Evolutionary conservation across 2,113 vertebrate genomes (phyloP).

Genomic region (Oceanodroma tethys): DNA sequence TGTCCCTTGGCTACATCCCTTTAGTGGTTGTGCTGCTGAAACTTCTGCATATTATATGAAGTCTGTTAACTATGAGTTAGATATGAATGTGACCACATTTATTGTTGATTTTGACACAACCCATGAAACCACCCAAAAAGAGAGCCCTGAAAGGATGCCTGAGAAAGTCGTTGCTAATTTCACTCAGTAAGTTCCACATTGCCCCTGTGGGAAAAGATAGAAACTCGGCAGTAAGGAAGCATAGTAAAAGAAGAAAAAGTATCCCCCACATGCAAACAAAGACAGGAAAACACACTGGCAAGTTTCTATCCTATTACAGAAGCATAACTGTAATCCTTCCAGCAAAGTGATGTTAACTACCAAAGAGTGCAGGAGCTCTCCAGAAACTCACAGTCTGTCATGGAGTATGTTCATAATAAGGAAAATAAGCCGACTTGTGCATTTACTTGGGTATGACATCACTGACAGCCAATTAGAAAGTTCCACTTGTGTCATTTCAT

Average conservation of each 20-base stretch:
- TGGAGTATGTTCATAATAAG: conserved; percentile 28
- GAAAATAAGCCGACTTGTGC: conserved; percentile 29
- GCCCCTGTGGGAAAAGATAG: not conserved
- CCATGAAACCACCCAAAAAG: not conserved
- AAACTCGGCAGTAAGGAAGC: not conserved
- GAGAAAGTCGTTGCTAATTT: not conserved
- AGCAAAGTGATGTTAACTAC: conserved; percentile 12
- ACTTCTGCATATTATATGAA: not conserved
- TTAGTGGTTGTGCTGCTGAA: conserved; percentile 5
- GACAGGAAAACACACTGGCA: not conserved
- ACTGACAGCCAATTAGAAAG: conserved; percentile 73
- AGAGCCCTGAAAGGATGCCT: not conserved
- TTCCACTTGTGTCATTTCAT: conserved; percentile 69
- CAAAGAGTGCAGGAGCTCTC: conserved; percentile 13
- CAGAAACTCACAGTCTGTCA: conserved; percentile 42
- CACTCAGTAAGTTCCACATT: not conserved
- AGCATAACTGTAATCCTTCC: not conserved
- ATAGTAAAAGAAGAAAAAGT: not conserved
- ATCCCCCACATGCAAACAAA: not conserved
- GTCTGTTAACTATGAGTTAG: conserved; percentile 6
- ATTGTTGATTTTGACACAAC: not conserved
- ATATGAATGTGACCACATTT: not conserved
- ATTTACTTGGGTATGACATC: conserved; percentile 63
- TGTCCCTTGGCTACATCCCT: not conserved
- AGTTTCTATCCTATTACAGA: not conserved